phyloP scores from a whole-genome alignment of 2,888 invertebrate species.

The Tetragonula carbonaria region DNA sequence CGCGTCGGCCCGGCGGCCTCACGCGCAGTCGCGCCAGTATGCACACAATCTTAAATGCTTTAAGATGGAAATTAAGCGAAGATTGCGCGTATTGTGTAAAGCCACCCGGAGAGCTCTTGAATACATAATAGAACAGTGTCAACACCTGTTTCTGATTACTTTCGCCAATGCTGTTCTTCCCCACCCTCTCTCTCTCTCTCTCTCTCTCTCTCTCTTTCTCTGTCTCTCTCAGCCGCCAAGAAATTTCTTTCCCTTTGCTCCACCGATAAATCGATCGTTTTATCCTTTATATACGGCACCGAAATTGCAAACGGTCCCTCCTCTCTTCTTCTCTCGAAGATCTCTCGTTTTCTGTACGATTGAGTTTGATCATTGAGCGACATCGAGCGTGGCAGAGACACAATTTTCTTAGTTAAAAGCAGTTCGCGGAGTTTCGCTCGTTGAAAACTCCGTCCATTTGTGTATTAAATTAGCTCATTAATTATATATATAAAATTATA shows the following conservation, averaged over 20 bases:
- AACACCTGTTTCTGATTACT: constrained; percentile 64
- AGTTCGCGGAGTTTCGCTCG: not conserved
- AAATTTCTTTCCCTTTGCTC: not conserved
- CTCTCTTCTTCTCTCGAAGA: not conserved
- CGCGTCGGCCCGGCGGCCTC: constrained; percentile 24
- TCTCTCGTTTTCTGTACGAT: too few species aligned
- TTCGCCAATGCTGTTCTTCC: not conserved
- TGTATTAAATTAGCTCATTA: not conserved
- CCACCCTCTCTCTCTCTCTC: too few species aligned
- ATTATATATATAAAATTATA: too few species aligned
- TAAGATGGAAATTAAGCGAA: constrained; percentile 65
- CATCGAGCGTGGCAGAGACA: not conserved
- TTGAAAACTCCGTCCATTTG: not conserved
- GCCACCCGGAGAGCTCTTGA: constrained; percentile 56
- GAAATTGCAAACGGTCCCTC: not conserved
- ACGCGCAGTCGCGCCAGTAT: constrained; percentile 39
- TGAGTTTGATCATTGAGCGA: not conserved
- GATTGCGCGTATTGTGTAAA: constrained; percentile 61
- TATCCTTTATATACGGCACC: not conserved
- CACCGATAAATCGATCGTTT: constrained; percentile 8
- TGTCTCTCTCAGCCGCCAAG: too few species aligned
- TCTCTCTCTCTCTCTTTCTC: not conserved
- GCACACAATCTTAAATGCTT: constrained; percentile 64
- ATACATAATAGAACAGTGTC: constrained; percentile 63
- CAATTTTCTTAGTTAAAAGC: not conserved